A percentile compares a stretch with the other conserved stretches of the same genome.
These are phyloP conservation scores for Cygnus buccinator DNA, from an alignment of 2,113 vertebrate species.

Conservation along the genomic window DNA sequence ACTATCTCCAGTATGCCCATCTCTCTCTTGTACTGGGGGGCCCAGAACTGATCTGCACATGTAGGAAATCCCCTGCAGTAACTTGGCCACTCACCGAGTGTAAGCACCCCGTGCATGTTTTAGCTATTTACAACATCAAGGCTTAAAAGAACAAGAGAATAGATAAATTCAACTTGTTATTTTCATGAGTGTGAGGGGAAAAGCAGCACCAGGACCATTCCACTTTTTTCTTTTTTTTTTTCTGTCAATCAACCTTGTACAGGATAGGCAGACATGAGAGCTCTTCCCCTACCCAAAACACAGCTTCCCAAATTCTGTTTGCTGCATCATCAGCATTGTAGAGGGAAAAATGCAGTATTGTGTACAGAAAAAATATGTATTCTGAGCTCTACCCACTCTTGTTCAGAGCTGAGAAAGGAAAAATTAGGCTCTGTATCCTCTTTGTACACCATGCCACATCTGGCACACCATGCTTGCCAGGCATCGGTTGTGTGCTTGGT, in stretches of 20 bases:
- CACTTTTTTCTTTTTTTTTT: background rate
- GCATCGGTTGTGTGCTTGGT: accelerated
- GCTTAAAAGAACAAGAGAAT: background rate
- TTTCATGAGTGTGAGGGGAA: too few relatives aligned
- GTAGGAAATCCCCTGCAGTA: background rate
- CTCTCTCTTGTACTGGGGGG: background rate
- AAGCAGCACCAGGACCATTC: background rate
- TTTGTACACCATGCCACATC: background rate
- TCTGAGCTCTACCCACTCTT: background rate
- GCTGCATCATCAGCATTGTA: background rate
- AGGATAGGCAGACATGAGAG: background rate
- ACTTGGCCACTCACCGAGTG: background rate
- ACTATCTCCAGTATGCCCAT: background rate
- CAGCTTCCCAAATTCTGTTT: background rate
- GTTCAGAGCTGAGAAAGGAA: background rate
- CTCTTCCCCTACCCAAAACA: background rate
- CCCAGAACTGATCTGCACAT: too few relatives aligned
- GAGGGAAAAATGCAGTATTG: background rate
- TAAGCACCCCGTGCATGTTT: background rate
- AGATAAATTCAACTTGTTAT: background rate
- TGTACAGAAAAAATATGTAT: too few relatives aligned
- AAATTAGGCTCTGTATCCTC: too few relatives aligned
- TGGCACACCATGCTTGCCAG: background rate
- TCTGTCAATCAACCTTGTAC: background rate
- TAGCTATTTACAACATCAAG: background rate